These are phyloP conservation scores for Myopa testacea DNA, from an alignment of 2,888 invertebrate species.

Conservation along the genomic window DNA sequence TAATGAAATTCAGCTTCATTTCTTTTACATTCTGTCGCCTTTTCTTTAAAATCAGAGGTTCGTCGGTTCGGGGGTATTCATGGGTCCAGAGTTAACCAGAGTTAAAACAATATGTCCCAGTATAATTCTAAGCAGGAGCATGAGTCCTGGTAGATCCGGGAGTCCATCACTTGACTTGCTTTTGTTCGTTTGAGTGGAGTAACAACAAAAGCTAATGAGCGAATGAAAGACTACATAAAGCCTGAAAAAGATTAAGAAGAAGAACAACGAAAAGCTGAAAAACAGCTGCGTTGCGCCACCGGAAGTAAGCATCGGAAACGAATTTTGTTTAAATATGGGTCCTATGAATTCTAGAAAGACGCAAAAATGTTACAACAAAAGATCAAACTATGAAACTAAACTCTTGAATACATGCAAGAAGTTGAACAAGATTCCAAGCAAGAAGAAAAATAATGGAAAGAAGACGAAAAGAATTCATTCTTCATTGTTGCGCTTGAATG, in stretches of 20 bases:
- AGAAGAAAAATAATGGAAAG: neutral
- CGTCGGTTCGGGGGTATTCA: too few species aligned
- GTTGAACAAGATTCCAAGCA: neutral
- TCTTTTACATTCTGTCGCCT: neutral
- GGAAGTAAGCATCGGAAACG: too few species aligned
- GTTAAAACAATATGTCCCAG: conserved; percentile 1
- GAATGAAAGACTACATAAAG: neutral
- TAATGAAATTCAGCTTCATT: neutral
- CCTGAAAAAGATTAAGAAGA: neutral
- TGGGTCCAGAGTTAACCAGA: neutral
- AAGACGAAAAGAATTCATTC: neutral
- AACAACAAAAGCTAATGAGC: neutral
- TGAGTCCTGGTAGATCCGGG: neutral
- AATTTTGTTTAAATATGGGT: neutral
- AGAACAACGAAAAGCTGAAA: neutral
- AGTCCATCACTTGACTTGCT: conserved; percentile 11
- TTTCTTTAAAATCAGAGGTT: neutral
- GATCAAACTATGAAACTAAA: neutral
- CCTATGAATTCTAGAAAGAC: neutral
- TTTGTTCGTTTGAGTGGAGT: neutral
- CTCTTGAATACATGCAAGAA: neutral
- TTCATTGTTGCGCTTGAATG: conserved; percentile 17
- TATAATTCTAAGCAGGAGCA: too few species aligned
- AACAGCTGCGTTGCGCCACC: too few species aligned
- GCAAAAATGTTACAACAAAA: neutral